Percentiles rank a stretch among this genome's conserved stretches.
phyloP scores from a whole-genome alignment of 2,797 vertebrate species.

The Decapterus maruadsi region DNA sequence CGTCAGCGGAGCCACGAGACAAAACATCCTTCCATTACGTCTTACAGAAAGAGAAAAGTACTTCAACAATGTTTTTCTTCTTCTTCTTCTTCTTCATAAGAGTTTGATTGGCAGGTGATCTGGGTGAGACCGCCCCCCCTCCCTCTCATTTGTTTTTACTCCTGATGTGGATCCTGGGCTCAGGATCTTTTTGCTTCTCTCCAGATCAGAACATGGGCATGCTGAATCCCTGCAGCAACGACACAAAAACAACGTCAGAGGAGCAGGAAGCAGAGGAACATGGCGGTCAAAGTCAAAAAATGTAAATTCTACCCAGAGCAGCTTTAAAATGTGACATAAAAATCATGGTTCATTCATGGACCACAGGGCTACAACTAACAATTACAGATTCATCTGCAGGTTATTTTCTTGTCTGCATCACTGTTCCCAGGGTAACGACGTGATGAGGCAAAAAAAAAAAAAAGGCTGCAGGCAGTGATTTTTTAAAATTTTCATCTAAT shows the following conservation, averaged over 20 bases:
- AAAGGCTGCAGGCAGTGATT: not conserved
- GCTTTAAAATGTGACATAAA: conserved; percentile 3
- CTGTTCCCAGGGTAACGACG: not conserved
- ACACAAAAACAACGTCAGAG: conserved; percentile 21
- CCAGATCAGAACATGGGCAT: conserved; percentile 99
- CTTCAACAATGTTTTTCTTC: conserved; percentile 82
- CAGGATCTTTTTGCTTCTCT: conserved; percentile 39
- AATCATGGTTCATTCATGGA: too few species aligned
- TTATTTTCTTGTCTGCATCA: not conserved
- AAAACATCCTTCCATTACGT: conserved; percentile 64
- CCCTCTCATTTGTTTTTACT: conserved; percentile 35
- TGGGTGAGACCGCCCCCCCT: conserved; percentile 33
- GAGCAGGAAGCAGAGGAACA: too few species aligned
- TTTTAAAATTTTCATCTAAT: not conserved
- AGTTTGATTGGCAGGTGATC: conserved; percentile 77
- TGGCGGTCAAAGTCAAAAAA: not conserved
- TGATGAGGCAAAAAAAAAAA: not conserved
- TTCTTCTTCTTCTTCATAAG: conserved; percentile 61
- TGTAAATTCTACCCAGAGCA: not conserved
- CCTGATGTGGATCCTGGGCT: conserved; percentile 60
- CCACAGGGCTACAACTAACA: not conserved
- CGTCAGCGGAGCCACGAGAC: conserved; percentile 37
- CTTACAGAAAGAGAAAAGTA: conserved; percentile 72
- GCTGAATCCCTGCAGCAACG: conserved; percentile 91
- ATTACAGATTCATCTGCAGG: not conserved